Base-by-base conservation (phyloP, 2,113 vertebrate genomes). In the Ictidomys tridecemlineatus region DNA sequence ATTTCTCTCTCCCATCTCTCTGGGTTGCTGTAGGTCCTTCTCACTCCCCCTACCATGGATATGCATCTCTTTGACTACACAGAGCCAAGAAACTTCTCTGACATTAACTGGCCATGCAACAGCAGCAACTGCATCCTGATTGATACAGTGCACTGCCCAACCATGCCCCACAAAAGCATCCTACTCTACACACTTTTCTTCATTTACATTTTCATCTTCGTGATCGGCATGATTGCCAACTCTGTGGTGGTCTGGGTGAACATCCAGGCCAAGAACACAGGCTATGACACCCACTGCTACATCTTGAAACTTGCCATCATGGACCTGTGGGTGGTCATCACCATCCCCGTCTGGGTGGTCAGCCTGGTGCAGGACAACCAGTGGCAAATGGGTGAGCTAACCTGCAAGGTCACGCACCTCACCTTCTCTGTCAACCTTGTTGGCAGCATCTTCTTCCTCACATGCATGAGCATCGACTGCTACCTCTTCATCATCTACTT, bases 391-490 rank as follows among this genome's bases (percentile, higher is more conserved):
- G 99, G 45, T 1, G 45, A 45, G 45, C 45, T 45, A 8, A 45
- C 7, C 45, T 45, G 45, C 45, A 45, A 1, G 98, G 92, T 99
- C 96, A 99, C 99, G 0, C 99, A 99, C 97, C 98, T 99, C 89
- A 98, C 99, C 91, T 99, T 99, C 98, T 99, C 99, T 96, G 99
- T 99, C 98, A 99, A 99, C 98, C 98, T 99, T 51, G 99, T 99
- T 24, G 93, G 99, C 95, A 99, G 99, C 98, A 99, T 99, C 98
- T 99, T 99, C 98, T 99, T 99, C 98, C 98, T 99, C 67, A 98
- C 99, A 0, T 99, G 99, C 98, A 99, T 99, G 99, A 99, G 99
- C 0, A 98, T 99, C 94, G 99, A 99, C 98, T 99, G 99, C 82
- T 99, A 99, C 96, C 98, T 99, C 39, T 99, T 99, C 0, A 97